A percentile compares a stretch with the other conserved stretches of the same genome.
Evolutionary conservation across 2,797 vertebrate species (phyloP).

Genomic region (Silurus lanzhouensis): DNA sequence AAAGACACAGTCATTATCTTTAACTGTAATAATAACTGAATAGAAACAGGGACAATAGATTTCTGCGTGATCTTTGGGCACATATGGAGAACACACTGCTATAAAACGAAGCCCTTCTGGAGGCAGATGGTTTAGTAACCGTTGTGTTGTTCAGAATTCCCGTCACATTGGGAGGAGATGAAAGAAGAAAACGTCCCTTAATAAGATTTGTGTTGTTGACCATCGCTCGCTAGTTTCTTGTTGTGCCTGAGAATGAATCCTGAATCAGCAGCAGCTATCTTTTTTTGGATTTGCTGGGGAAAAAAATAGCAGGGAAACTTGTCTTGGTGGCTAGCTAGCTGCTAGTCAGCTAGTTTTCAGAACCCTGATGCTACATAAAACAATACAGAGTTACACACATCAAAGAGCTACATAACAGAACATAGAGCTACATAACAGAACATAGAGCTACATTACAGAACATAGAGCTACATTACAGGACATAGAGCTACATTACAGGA

Average conservation of each 20-base stretch:
- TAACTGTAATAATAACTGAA: background rate
- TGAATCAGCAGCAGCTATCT: background rate
- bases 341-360: background rate
- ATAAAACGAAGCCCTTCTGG: background rate
- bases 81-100: slow-evolving; percentile 7
- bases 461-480: too few species aligned
- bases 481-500: too few species aligned
- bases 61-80: background rate
- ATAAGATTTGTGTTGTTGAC: background rate
- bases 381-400: too few species aligned
- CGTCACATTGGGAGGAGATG: background rate
- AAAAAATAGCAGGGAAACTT: background rate
- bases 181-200: background rate
- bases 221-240: background rate
- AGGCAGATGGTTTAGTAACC: slow-evolving; percentile 5
- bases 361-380: too few species aligned
- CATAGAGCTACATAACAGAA: too few species aligned
- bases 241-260: background rate
- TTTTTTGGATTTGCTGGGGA: background rate
- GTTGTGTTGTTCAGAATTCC: background rate
- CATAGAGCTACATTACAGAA: too few species aligned
- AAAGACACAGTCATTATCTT: background rate
- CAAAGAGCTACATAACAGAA: too few species aligned
- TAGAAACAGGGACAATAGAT: background rate
- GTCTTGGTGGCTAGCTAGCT: background rate